Base-by-base conservation (phyloP, 1,140 invertebrate genomes). In the Calephelis virginiensis region DNA sequence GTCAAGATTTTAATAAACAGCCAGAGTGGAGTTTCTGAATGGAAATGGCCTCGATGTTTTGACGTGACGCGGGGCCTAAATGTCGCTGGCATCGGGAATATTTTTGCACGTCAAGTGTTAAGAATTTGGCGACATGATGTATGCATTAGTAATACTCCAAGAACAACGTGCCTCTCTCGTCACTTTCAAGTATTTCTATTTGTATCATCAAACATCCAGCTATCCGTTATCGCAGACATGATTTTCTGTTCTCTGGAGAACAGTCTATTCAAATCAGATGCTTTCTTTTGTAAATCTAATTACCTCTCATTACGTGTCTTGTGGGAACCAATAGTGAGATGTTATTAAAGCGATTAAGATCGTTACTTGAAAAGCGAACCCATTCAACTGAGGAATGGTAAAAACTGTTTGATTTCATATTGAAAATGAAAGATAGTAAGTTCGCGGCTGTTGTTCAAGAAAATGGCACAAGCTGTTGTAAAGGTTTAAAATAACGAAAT, bases 61-160 rank as follows among this genome's bases (percentile, higher is more conserved):
- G 82, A 82, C 83, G 68, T 86, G 85, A 86, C 86, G 83, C 73
- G 80, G 75, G 82, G 71, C 78, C 83, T 73, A 74, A 77, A 82
- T 83, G 72, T 68, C 71, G 70, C 76, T 53, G 69, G 69, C 62
- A 67, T 64, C 72, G 68, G 65, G 17, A 72, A 74, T 71, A 74
- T 75, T 53, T 77, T 72, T 74, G 75, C 74, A 75, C 76, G 75
- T 77, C 78, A 75, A 76, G 68, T 63, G 66, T 59, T 62, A 71
- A 68, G 71, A 79, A 77, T 76, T 65, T 64, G 56, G 61, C 63
- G 71, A 64, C 69, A 71, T 70, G 65, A 64, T 72, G 72, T 71
- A 69, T 68, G 53, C 72, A 59, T 68, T 66, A 53, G 64, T 72
- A 67, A 64, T 64, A 65, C 50, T 71, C 65, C 73, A 50, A 75